Evolutionary conservation across 2,888 invertebrate species (phyloP).

Genomic region (Heliconius sara): DNA sequence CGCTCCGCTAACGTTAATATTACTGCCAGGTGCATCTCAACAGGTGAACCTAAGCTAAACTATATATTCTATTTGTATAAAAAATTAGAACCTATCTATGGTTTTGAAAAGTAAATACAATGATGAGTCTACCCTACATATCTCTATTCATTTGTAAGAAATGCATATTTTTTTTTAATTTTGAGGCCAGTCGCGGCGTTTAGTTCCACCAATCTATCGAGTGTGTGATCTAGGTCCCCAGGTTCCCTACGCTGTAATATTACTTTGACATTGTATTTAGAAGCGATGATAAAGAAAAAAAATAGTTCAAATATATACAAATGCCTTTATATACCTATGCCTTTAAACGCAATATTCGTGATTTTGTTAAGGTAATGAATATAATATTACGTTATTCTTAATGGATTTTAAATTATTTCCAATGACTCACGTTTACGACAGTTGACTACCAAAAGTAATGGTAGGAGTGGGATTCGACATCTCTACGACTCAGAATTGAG

Average conservation of each 20-base stretch:
- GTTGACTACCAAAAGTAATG: constrained; percentile 30
- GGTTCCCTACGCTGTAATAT: no score
- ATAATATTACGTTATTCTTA: constrained; percentile 38
- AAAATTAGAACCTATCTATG: constrained; percentile 47
- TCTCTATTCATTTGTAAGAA: neutral
- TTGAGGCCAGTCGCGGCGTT: no score
- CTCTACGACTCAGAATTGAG: constrained; percentile 54
- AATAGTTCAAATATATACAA: neutral
- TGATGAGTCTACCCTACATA: neutral
- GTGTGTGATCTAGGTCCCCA: no score
- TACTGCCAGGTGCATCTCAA: constrained; percentile 72
- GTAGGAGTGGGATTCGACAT: constrained; percentile 38
- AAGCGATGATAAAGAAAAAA: no score
- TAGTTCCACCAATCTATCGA: no score
- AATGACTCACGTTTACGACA: constrained; percentile 46
- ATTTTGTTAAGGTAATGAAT: constrained; percentile 6
- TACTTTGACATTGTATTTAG: no score
- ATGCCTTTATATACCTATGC: neutral
- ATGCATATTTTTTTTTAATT: neutral
- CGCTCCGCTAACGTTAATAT: constrained; percentile 55
- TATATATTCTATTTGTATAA: constrained; percentile 37
- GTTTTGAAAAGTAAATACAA: constrained; percentile 43
- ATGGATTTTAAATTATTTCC: constrained; percentile 44
- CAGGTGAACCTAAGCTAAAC: constrained; percentile 66
- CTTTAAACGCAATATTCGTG: neutral